These are phyloP conservation scores for Ceyx erithaca DNA, from an alignment of 2,797 vertebrate genomes.

Conservation along the genomic window DNA sequence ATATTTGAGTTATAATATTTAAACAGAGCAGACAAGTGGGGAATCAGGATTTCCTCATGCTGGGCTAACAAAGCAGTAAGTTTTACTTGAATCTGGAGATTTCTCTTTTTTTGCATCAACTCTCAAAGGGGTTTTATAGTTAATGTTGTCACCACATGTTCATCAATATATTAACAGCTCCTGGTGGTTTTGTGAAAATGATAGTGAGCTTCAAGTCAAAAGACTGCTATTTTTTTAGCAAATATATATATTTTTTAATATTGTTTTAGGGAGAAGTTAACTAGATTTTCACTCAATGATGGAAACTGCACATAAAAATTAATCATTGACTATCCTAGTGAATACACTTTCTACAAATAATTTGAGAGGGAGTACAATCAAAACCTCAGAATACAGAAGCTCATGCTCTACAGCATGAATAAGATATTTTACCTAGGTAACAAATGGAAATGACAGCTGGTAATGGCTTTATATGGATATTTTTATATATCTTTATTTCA, in stretches of 20 bases:
- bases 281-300: background rate
- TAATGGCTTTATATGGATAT: background rate
- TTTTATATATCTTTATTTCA: background rate
- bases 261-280: background rate
- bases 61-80: constrained; percentile 50
- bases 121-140: background rate
- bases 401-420: background rate
- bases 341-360: background rate
- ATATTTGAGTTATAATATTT: constrained; percentile 73
- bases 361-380: background rate
- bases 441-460: background rate
- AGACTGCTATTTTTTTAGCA: background rate
- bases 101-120: background rate
- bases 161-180: constrained; percentile 27
- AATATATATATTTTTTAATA: background rate
- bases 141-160: constrained; percentile 25
- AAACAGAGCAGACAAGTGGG: constrained; percentile 59
- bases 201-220: background rate
- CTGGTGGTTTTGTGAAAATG: constrained; percentile 1
- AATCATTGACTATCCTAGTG: background rate
- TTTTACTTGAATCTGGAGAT: constrained; percentile 23
- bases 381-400: background rate
- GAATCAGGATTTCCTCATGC: constrained; percentile 50
- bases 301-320: background rate
- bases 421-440: background rate